phyloP scores from a whole-genome alignment of 2,888 invertebrate genomes.

The Zaprionus lineosus region DNA sequence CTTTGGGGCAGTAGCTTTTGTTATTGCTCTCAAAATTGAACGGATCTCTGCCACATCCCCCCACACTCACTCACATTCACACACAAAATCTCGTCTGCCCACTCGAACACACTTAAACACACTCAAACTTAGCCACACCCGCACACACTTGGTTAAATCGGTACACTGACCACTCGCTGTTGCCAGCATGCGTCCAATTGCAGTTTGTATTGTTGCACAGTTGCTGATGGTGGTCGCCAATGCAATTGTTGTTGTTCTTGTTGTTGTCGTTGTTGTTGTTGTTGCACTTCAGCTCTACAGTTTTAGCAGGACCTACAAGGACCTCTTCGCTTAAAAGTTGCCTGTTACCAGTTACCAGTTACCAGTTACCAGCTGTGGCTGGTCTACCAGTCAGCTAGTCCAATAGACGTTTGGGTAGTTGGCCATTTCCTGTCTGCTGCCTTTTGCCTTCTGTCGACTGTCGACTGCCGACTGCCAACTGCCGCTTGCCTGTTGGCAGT shows the following conservation, averaged over 20 bases:
- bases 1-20: constrained; percentile 16
- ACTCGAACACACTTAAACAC: constrained; percentile 6
- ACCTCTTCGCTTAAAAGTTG: constrained; percentile 18
- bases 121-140: constrained; percentile 1
- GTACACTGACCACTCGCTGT: constrained; percentile 27
- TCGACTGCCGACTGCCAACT: constrained; percentile 13
- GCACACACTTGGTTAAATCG: constrained; percentile 5
- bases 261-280: constrained; percentile 19
- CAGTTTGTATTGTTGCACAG: constrained; percentile 44
- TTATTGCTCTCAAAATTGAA: constrained; percentile 19
- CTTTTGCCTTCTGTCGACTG: constrained; percentile 39
- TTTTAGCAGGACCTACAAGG: constrained; percentile 17
- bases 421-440: constrained; percentile 41
- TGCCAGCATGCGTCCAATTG: constrained; percentile 40
- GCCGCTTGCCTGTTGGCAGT: constrained; percentile 24
- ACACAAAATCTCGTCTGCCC: too few species aligned
- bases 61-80: constrained; percentile 8
- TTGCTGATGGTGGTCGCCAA: too few species aligned
- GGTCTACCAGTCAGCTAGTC: background rate
- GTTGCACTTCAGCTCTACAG: constrained; percentile 27
- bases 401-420: constrained; percentile 48
- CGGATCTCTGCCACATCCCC: too few species aligned
- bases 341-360: constrained; percentile 21
- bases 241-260: too few species aligned
- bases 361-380: too few species aligned